Conservation (phyloP, 2,113 vertebrate species). For the Cephalopholis sonnerati region DNA sequence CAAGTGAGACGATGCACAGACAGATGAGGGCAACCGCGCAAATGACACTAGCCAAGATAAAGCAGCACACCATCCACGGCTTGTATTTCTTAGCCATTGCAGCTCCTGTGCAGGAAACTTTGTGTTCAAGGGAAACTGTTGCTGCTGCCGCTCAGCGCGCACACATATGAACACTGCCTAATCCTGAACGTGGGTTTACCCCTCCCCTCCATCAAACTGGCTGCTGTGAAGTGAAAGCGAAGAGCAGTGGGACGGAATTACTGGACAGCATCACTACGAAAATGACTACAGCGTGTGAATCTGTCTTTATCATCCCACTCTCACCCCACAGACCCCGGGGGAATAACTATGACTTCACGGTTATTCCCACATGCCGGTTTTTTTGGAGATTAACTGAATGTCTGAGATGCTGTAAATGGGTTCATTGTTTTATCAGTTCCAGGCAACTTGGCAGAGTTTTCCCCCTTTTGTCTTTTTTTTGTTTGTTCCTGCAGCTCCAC, state of each 20-base stretch:
- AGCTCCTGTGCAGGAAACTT: background rate
- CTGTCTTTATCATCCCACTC: background rate
- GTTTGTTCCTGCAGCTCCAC: background rate
- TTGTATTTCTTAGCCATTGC: conserved; percentile 55
- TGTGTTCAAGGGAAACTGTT: background rate
- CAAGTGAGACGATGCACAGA: conserved; percentile 40
- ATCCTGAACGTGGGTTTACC: conserved; percentile 11
- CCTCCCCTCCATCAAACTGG: conserved; percentile 6
- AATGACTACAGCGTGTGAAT: background rate
- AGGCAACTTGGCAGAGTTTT: background rate
- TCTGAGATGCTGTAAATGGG: background rate
- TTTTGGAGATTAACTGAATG: background rate
- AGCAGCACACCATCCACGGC: conserved; percentile 54
- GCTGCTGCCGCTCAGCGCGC: conserved; percentile 7
- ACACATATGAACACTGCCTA: background rate
- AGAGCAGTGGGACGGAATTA: background rate
- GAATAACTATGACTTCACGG: background rate
- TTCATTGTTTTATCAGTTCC: background rate
- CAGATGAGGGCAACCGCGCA: conserved; percentile 30
- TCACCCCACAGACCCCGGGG: rapidly evolving
- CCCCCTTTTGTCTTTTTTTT: background rate
- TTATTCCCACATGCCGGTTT: background rate
- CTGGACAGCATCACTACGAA: background rate
- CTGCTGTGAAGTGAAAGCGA: background rate
- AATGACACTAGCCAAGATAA: conserved; percentile 9